phyloP scores from a whole-genome alignment of 92 coral and sea anemone genomes.

The Porites cylindrica region DNA sequence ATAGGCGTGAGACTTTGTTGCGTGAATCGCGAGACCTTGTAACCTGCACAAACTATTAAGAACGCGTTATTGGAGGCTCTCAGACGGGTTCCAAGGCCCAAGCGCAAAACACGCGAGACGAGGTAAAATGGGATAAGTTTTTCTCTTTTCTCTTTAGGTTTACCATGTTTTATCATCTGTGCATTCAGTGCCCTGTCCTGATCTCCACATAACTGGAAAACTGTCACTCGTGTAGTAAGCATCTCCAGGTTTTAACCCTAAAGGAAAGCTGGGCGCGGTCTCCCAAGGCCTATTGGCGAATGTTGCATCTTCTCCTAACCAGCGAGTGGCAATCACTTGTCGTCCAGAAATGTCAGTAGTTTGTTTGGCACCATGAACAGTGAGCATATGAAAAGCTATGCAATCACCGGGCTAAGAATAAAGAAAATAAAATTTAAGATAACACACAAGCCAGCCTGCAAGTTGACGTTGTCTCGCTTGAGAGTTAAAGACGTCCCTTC shows the following conservation, averaged over 20 bases:
- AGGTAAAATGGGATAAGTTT: too few species aligned
- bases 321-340: slow-evolving; percentile 87
- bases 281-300: slow-evolving; percentile 86
- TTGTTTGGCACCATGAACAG: slow-evolving; percentile 87
- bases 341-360: slow-evolving; percentile 67
- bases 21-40: too few species aligned
- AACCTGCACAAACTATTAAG: too few species aligned
- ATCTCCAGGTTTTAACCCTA: slow-evolving; percentile 65
- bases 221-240: slow-evolving; percentile 47
- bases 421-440: neutral
- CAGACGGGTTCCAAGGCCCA: too few species aligned
- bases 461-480: too few species aligned
- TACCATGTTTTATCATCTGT: neutral
- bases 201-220: slow-evolving; percentile 65
- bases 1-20: too few species aligned
- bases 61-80: too few species aligned
- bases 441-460: too few species aligned
- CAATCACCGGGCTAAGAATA: slow-evolving; percentile 89
- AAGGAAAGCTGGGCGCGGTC: slow-evolving; percentile 67
- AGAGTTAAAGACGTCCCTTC: too few species aligned
- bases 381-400: slow-evolving; percentile 93
- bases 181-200: neutral
- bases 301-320: slow-evolving; percentile 91
- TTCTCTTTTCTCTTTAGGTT: too few species aligned
- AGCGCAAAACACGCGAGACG: too few species aligned